These are phyloP conservation scores for Porites lobata DNA, from an alignment of 92 coral and sea anemone species.

Conservation along the genomic window DNA sequence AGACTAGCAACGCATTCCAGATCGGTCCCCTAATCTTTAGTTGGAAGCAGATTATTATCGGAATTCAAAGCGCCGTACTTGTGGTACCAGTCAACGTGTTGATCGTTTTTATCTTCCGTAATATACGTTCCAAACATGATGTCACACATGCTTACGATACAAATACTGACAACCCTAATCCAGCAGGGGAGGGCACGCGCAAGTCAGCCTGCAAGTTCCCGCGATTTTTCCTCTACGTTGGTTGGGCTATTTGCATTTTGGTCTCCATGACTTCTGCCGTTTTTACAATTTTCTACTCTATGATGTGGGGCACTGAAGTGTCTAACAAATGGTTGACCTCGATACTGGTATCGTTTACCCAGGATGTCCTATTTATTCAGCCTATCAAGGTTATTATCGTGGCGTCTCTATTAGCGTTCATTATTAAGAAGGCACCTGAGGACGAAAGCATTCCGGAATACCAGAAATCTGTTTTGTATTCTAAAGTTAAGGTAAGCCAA, in stretches of 20 bases:
- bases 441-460: conserved; percentile 69
- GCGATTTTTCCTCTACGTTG: conserved; percentile 83
- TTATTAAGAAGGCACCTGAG: conserved; percentile 93
- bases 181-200: conserved; percentile 30
- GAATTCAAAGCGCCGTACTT: conserved; percentile 89
- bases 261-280: conserved; percentile 85
- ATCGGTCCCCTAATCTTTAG: conserved; percentile 90
- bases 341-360: conserved; percentile 93
- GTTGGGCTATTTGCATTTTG: conserved; percentile 75
- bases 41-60: conserved; percentile 84
- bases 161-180: conserved; percentile 24
- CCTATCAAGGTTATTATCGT: conserved; percentile 91
- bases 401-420: conserved; percentile 83
- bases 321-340: conserved; percentile 97
- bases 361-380: conserved; percentile 92
- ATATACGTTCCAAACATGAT: conserved; percentile 62
- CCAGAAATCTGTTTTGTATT: conserved; percentile 26
- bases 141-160: conserved; percentile 53
- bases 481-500: conserved; percentile 47
- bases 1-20: conserved; percentile 76
- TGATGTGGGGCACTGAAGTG: conserved; percentile 93
- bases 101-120: conserved; percentile 89
- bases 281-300: conserved; percentile 93
- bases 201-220: conserved; percentile 72
- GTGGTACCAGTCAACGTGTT: conserved; percentile 90